These are phyloP conservation scores for Lapara coniferarum DNA, from an alignment of 2,888 invertebrate genomes.

Conservation along the genomic window DNA sequence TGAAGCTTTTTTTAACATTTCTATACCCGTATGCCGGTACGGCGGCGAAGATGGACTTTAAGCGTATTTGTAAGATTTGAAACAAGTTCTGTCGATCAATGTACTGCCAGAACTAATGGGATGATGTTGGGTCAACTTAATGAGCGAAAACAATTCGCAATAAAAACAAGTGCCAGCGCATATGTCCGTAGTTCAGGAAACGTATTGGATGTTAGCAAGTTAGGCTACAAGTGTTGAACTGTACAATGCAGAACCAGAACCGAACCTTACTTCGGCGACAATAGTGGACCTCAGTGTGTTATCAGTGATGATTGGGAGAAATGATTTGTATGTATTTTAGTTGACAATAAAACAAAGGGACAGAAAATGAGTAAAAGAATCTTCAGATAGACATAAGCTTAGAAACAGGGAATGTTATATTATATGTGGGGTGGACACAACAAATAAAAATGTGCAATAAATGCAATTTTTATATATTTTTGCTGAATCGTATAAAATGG, in stretches of 20 bases:
- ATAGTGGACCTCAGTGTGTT: conserved; percentile 22
- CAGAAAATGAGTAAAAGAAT: conserved; percentile 21
- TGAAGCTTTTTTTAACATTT: conserved; percentile 23
- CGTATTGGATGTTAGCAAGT: not conserved
- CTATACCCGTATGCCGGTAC: conserved; percentile 2
- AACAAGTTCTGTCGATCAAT: not conserved
- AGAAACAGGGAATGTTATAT: conserved; percentile 23
- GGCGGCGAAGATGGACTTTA: conserved; percentile 8
- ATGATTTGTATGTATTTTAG: conserved; percentile 18
- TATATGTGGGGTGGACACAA: conserved; percentile 19
- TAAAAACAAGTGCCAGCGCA: conserved; percentile 18
- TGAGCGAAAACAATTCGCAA: conserved; percentile 12
- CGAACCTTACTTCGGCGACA: conserved; percentile 12
- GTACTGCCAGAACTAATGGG: not conserved
- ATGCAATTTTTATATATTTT: conserved; percentile 24
- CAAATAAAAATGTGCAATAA: conserved; percentile 24
- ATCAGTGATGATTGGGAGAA: conserved; percentile 15
- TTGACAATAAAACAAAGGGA: conserved; percentile 19
- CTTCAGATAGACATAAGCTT: conserved; percentile 24
- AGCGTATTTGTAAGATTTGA: conserved; percentile 12
- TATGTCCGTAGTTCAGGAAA: conserved; percentile 10
- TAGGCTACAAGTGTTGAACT: conserved; percentile 17
- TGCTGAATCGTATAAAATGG: conserved; percentile 24
- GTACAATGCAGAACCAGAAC: not conserved
- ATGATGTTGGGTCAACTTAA: conserved; percentile 7